Evolutionary conservation across 2,797 vertebrate genomes (phyloP).

Genomic region (Pempheris klunzingeri): DNA sequence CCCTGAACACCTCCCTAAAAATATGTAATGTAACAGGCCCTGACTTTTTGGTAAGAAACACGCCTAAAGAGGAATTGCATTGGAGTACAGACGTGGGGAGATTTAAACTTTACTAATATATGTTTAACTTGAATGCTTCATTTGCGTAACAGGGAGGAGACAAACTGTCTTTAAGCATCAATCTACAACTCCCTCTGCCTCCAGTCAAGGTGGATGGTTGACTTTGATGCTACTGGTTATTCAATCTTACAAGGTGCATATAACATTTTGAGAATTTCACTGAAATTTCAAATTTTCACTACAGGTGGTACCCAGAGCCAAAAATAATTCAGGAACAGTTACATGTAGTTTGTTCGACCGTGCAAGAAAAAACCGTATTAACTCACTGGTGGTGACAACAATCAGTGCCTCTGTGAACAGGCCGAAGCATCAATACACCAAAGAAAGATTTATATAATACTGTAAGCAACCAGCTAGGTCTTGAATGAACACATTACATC

Average conservation of each 20-base stretch:
- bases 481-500: neutral
- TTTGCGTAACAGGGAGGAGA: neutral
- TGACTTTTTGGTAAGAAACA: no score
- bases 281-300: neutral
- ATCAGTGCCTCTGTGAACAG: neutral
- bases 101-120: neutral
- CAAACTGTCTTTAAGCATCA: neutral
- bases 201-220: neutral
- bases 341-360: neutral
- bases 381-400: neutral
- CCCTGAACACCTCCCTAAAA: slow-evolving; percentile 18
- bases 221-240: neutral
- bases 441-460: neutral
- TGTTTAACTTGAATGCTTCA: neutral
- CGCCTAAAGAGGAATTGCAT: neutral
- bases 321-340: no score
- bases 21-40: neutral
- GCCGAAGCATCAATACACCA: neutral
- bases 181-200: neutral
- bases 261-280: neutral
- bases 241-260: neutral
- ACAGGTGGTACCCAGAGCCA: neutral
- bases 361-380: neutral
- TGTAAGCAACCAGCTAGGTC: neutral
- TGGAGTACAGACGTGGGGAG: neutral